phyloP scores from a whole-genome alignment of 2,113 vertebrate species.

The Labrus mixtus region DNA sequence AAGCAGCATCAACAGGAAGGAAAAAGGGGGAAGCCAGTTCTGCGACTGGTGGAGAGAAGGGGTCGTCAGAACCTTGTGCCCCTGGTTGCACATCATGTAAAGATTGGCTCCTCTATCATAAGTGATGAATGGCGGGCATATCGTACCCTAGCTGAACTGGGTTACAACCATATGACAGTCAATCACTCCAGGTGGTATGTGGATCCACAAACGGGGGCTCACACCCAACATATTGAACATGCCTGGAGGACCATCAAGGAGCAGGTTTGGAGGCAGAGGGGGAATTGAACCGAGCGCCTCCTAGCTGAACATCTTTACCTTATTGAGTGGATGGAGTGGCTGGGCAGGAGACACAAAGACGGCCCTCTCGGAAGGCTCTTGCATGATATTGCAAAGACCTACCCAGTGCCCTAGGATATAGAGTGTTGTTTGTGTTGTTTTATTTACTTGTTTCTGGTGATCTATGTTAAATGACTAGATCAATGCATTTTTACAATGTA shows the following conservation, averaged over 20 bases:
- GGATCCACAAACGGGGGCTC: constrained; percentile 14
- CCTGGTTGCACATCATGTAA: neutral
- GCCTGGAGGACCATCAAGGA: constrained; percentile 19
- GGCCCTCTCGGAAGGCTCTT: neutral
- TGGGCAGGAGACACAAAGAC: neutral
- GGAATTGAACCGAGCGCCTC: neutral
- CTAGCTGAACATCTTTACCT: neutral
- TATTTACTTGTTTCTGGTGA: no score
- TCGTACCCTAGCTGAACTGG: neutral
- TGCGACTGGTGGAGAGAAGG: neutral
- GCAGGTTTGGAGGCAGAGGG: neutral
- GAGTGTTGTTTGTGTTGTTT: no score
- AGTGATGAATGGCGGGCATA: constrained; percentile 17
- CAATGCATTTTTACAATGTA: no score
- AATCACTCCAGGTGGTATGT: constrained; percentile 18
- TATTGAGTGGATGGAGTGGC: neutral
- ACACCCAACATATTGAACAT: constrained; percentile 18
- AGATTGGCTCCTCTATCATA: neutral
- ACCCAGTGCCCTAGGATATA: neutral
- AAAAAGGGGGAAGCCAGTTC: neutral
- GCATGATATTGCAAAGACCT: neutral
- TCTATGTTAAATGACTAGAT: no score
- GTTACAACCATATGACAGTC: constrained; percentile 9
- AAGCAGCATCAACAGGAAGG: neutral
- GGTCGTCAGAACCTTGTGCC: neutral